Conservation (phyloP, 37 sponge, comb jelly and placozoan species). For the Aplysina aerophoba region DNA sequence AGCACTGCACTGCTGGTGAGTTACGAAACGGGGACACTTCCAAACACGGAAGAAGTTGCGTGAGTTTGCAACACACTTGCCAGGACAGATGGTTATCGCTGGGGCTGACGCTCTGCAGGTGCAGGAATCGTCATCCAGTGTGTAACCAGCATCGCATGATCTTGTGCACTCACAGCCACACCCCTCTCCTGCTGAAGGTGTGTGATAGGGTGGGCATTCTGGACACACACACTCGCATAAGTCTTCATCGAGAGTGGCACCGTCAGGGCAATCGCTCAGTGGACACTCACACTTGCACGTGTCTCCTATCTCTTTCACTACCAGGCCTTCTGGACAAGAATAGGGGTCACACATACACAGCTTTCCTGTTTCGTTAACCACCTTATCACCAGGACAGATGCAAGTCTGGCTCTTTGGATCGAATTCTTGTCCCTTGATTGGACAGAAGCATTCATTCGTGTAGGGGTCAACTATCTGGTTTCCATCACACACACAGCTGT, state of each 20-base stretch:
- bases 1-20: no score
- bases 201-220: not conserved
- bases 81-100: no score
- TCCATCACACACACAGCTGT: constrained; percentile 2
- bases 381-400: constrained; percentile 14
- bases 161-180: no score
- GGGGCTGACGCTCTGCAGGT: no score
- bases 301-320: not conserved
- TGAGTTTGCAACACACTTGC: no score
- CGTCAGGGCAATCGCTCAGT: not conserved
- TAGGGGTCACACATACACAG: not conserved
- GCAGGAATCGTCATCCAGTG: no score
- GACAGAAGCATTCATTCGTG: not conserved
- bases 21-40: no score
- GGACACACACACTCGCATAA: constrained; percentile 28
- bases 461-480: not conserved
- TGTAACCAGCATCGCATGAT: no score
- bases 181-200: no score
- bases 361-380: not conserved
- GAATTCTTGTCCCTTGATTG: constrained; percentile 8
- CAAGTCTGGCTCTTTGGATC: not conserved
- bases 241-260: not conserved
- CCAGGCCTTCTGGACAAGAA: not conserved
- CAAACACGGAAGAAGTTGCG: no score
- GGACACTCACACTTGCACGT: constrained; percentile 12